Base-by-base conservation (phyloP, 2,113 vertebrate genomes). In the Euleptes europaea region DNA sequence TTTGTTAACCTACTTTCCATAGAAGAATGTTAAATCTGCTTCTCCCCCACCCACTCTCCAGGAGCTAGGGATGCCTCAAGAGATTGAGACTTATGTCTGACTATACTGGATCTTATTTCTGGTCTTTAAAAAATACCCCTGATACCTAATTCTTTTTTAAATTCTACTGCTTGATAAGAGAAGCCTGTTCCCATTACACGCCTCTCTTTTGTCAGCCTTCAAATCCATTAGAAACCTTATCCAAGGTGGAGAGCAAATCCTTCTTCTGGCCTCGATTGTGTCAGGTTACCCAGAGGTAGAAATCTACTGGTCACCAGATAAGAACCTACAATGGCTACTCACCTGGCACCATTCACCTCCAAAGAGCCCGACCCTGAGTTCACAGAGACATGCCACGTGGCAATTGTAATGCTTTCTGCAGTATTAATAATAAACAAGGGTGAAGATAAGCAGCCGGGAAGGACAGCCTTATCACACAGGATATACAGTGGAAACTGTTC, bases 381-480 rank as follows among this genome's bases (percentile, higher is more conserved):
- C 11, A 49, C 1, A 33, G 38, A 42, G 44, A 35, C 6, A 17
- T 31, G 31, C 65, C 31, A 84, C 17, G 33, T 80, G 47, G 42
- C 77, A 72, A 51, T 23, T 6, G 23, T 12, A 51, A 26, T 26
- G 23, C 49, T 70, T n/a, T 72, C 72, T 67, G 54, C 19, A 35
- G 40, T 73, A 63, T 73, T 63, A 66, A 80, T 63, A 66, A 75
- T 66, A 49, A 70, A 86, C 78, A 70, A 80, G 63, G 15, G 5
- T 42, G 72, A 60, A 63, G 38, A 83, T 78, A 51, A 75, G 65
- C 7, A 69, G 26, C 69, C 35, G 57, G 78, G 49, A 49, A 70
- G 28, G 21, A n/a, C 19, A 84, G 26, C 23, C 42, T 83, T 86
- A 84, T 89, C 80, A 44, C 17, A 23, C 28, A 54, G 71, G 72